Evolutionary conservation across 2,113 vertebrate genomes (phyloP), one percentile per base, ranked within the genome.

Genomic region (Notothenia rossii): DNA sequence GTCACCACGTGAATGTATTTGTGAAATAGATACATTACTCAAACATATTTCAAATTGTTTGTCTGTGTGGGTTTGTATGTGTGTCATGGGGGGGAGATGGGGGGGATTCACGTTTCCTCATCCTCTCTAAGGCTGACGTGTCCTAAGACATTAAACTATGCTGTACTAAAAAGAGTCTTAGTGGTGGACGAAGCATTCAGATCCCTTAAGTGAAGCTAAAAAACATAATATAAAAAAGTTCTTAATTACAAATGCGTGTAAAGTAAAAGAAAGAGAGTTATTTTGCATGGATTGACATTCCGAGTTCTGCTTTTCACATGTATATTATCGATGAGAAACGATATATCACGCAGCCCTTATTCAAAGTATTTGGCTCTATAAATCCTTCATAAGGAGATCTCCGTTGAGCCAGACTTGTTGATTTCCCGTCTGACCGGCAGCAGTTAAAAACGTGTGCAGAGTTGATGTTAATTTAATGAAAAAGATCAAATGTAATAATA

Each of bases 61-160:
- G 58, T 14, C 3, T 29, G 15, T 58, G 43, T 59, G 69, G 25
- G 51, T 54, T 46, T 46, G 49, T 62, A 50, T 62, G 56, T 78
- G 70, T 54, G 55, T 40, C 36, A 40, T 7, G 7, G 36, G 36
- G 29, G 36, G 36, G 36, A 40, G 36, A 40, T 59, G 22, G 46
- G 12, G 9, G 50, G 55, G 29, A 56, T 29, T 88, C 70, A 25
- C 51, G 73, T 88, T 77, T 36, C 18, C 40, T 78, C 55, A 20
- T 76, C 62, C 53, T 69, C 85, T 86, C 15, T n/a, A 56, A 80
- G 7, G 15, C 83, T 75, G 86, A 81, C 86, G 69, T 83, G 83
- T 83, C 80, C 76, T 40, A 5, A 66, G 43, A 49, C 29, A 64
- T 48, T 17, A 15, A 55, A 36, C 22, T 12, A 25, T n/a, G 1